Percentiles rank a stretch among this genome's conserved stretches.
These are phyloP conservation scores for Octomys mimax DNA, from an alignment of 2,797 vertebrate genomes.

Conservation along the genomic window DNA sequence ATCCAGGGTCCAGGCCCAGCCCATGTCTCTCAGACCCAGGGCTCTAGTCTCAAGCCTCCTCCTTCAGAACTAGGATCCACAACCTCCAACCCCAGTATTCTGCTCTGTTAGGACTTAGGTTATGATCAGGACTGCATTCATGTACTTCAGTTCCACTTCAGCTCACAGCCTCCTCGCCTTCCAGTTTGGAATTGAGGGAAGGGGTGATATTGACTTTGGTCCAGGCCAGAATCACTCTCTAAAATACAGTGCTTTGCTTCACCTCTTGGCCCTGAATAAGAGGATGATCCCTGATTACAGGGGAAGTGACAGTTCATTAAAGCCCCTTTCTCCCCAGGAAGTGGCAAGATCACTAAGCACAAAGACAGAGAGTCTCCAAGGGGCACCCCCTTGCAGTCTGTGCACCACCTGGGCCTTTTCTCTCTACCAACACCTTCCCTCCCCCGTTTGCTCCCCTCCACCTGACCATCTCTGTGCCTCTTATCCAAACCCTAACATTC, in stretches of 20 bases:
- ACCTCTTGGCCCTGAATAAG: neutral
- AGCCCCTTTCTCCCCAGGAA: neutral
- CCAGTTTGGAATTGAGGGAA: neutral
- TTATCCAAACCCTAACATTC: neutral
- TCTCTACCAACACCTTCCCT: neutral
- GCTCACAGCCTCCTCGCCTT: slow-evolving; percentile 26
- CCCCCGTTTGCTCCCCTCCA: neutral
- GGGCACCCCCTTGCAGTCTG: neutral
- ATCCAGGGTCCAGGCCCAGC: no score
- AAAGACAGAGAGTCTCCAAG: neutral
- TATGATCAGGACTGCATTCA: neutral
- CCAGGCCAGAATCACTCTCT: neutral
- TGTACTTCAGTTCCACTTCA: neutral
- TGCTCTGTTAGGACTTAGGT: neutral
- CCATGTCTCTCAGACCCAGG: neutral
- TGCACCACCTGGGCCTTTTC: rapidly evolving
- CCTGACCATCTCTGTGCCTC: neutral
- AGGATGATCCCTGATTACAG: neutral
- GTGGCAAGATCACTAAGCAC: neutral
- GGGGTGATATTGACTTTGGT: neutral
- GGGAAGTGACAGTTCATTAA: neutral
- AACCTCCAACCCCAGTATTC: neutral
- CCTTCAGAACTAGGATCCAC: neutral
- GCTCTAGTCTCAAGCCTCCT: neutral
- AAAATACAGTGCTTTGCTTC: neutral